These are phyloP conservation scores for Syrrhaptes paradoxus DNA, from an alignment of 2,113 vertebrate species.

Conservation along the genomic window DNA sequence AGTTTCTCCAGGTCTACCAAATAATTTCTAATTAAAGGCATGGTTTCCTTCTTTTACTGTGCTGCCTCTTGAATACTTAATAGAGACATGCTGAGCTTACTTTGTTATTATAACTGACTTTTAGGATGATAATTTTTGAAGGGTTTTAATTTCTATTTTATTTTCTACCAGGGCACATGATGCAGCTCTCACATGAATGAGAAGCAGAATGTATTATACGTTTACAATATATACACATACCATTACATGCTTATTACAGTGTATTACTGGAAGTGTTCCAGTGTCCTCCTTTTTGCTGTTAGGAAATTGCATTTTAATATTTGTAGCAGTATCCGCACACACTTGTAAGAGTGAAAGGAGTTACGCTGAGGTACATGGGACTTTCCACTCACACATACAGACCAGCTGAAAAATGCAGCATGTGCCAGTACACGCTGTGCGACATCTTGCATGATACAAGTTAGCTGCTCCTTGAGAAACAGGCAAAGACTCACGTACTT, in stretches of 20 bases:
- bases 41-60: neutral
- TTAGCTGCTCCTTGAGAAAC: neutral
- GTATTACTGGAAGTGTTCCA: neutral
- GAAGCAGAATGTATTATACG: neutral
- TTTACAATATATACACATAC: neutral
- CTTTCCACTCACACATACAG: neutral
- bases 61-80: neutral
- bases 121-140: neutral
- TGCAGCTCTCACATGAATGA: neutral
- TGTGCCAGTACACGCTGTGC: fast-evolving
- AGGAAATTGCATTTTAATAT: neutral
- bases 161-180: neutral
- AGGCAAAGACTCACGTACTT: neutral
- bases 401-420: neutral
- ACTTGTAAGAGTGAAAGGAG: neutral
- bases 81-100: neutral
- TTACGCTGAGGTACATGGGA: neutral
- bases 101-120: neutral
- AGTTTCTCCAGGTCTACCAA: neutral
- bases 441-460: neutral
- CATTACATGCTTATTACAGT: neutral
- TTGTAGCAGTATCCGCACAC: neutral
- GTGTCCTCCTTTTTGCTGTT: neutral
- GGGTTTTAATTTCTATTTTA: neutral
- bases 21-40: neutral